Conservation (phyloP, 2,888 invertebrate genomes). For the Lobophora halterata region DNA sequence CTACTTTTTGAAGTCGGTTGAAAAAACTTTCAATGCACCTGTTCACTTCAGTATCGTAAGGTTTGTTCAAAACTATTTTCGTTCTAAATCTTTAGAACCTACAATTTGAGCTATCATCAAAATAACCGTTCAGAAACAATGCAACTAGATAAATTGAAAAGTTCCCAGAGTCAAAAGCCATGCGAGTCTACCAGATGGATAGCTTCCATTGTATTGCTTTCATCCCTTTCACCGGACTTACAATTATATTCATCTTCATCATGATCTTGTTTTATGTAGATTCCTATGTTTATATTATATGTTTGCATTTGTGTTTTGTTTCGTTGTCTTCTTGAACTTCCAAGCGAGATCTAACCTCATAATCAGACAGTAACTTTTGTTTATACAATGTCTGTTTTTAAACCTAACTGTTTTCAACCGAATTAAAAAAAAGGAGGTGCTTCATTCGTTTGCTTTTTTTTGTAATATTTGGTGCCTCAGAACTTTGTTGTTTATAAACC, state of each 20-base stretch:
- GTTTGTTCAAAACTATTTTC: slow-evolving; percentile 1
- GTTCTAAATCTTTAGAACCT: slow-evolving; percentile 9
- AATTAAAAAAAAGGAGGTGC: too few relatives aligned
- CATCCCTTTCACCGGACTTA: slow-evolving; percentile 21
- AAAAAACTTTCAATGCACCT: too few relatives aligned
- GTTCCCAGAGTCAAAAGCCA: slow-evolving; percentile 32
- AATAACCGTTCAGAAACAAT: slow-evolving; percentile 23
- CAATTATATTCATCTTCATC: slow-evolving; percentile 31
- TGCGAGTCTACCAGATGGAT: slow-evolving; percentile 22
- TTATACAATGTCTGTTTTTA: too few relatives aligned
- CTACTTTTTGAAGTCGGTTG: too few relatives aligned
- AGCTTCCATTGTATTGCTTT: slow-evolving; percentile 30
- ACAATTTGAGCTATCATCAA: slow-evolving; percentile 17
- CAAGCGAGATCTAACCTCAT: too few relatives aligned
- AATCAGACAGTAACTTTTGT: too few relatives aligned
- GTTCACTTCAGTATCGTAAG: too few relatives aligned
- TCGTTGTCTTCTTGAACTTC: background rate
- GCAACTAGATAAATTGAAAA: slow-evolving; percentile 28
- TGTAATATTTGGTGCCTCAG: too few relatives aligned
- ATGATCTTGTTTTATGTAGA: slow-evolving; percentile 22
- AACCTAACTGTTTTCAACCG: too few relatives aligned
- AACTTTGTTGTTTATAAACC: too few relatives aligned
- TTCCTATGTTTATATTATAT: slow-evolving; percentile 16
- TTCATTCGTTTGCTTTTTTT: too few relatives aligned
- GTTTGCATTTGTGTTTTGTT: slow-evolving; percentile 5